These are phyloP conservation scores for Oreonectes daqikongensis DNA, from an alignment of 2,797 vertebrate genomes.

Conservation along the genomic window DNA sequence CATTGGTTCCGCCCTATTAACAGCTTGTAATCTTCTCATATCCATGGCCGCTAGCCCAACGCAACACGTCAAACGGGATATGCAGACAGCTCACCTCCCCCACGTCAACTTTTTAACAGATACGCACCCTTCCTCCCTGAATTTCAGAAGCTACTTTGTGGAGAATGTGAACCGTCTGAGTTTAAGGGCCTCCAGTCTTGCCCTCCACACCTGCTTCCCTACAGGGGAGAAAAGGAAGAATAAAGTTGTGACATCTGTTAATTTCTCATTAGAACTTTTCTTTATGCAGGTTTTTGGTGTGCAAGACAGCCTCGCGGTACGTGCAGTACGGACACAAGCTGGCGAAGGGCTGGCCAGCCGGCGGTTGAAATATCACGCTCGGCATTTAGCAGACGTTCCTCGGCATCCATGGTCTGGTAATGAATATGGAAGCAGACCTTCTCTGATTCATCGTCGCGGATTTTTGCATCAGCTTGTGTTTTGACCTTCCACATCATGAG, in stretches of 20 bases:
- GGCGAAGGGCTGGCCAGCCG: slow-evolving; percentile 58
- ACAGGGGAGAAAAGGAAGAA: slow-evolving; percentile 59
- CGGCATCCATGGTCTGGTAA: slow-evolving; percentile 55
- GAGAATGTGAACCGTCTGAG: slow-evolving; percentile 48
- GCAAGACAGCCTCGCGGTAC: slow-evolving; percentile 52
- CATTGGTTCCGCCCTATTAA: slow-evolving; percentile 99
- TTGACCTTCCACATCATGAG: slow-evolving; percentile 61
- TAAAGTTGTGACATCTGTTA: slow-evolving; percentile 81
- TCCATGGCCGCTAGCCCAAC: slow-evolving; percentile 75
- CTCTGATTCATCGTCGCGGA: slow-evolving; percentile 45
- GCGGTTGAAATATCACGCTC: slow-evolving; percentile 51
- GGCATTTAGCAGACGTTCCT: slow-evolving; percentile 59
- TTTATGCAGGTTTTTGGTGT: slow-evolving; percentile 62
- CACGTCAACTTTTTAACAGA: slow-evolving; percentile 30
- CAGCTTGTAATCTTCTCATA: slow-evolving; percentile 99
- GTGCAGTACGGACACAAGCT: slow-evolving; percentile 60
- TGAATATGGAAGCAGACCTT: slow-evolving; percentile 64
- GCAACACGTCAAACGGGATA: slow-evolving; percentile 60
- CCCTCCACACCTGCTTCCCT: slow-evolving; percentile 77
- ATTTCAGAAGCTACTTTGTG: slow-evolving; percentile 37
- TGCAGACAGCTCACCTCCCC: slow-evolving; percentile 42
- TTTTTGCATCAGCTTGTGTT: slow-evolving; percentile 55
- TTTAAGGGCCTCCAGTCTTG: slow-evolving; percentile 70
- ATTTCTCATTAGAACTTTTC: slow-evolving; percentile 78
- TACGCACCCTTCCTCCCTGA: slow-evolving; percentile 31